Evolutionary conservation across 2,888 invertebrate genomes (phyloP).

Genomic region (Drosophila longiperda): DNA sequence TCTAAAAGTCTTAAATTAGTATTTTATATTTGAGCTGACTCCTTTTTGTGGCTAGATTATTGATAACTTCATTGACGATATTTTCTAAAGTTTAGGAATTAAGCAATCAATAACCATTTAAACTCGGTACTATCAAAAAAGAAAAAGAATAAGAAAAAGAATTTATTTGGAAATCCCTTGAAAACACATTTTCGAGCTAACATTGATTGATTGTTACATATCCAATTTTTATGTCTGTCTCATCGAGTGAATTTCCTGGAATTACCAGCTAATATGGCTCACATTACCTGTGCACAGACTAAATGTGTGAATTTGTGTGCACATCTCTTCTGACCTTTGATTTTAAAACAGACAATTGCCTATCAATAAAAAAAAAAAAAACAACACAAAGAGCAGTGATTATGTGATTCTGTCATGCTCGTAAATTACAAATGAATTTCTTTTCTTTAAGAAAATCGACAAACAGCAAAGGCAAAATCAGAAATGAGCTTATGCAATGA

Average conservation of each 20-base stretch:
- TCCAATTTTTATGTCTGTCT: background rate
- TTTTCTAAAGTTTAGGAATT: background rate
- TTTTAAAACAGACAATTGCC: background rate
- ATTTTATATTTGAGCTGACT: background rate
- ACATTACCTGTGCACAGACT: background rate
- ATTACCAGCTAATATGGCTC: background rate
- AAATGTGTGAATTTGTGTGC: constrained; percentile 16
- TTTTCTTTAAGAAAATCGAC: constrained; percentile 3
- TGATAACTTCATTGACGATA: background rate
- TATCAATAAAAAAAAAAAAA: constrained; percentile 8
- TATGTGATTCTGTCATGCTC: constrained; percentile 1
- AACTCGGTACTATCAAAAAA: background rate
- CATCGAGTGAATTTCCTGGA: too few species aligned
- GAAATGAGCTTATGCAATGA: background rate
- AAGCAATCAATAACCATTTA: background rate
- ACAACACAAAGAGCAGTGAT: constrained; percentile 1
- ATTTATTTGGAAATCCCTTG: background rate
- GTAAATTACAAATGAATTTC: background rate
- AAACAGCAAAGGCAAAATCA: background rate
- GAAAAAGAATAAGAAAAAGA: too few species aligned
- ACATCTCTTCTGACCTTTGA: constrained; percentile 24
- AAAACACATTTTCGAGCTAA: background rate
- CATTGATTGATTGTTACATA: background rate
- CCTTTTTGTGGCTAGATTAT: background rate
- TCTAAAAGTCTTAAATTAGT: background rate